Conservation (phyloP, 2,113 vertebrate species). For the Rhinichthys klamathensis region DNA sequence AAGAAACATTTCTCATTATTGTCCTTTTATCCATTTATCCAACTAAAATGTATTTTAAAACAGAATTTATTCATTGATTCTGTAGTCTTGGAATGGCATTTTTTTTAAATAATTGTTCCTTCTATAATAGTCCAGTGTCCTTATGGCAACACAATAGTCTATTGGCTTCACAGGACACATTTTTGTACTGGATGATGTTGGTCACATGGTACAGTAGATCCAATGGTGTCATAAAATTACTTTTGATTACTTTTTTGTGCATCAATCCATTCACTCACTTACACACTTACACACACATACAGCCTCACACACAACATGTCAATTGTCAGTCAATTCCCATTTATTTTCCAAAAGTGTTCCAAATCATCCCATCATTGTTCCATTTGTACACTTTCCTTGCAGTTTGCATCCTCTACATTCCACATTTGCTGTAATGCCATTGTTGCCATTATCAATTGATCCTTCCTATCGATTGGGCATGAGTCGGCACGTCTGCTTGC, state of each 20-base stretch:
- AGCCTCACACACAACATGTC: conserved; percentile 36
- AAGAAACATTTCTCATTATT: background rate
- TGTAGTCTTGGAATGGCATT: conserved; percentile 27
- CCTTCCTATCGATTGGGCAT: conserved; percentile 54
- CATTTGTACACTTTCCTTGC: conserved; percentile 2
- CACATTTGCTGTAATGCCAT: conserved; percentile 21
- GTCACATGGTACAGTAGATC: conserved; percentile 30
- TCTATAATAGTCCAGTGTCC: background rate
- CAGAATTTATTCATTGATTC: conserved; percentile 24
- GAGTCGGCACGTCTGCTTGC: conserved; percentile 49
- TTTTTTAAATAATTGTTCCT: background rate
- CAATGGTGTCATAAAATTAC: conserved; percentile 46
- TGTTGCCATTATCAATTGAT: conserved; percentile 35
- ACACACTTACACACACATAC: conserved; percentile 34
- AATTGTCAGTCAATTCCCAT: conserved; percentile 42
- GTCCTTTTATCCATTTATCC: background rate
- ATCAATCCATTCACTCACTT: conserved; percentile 9
- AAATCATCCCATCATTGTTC: conserved; percentile 37
- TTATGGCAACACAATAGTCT: background rate
- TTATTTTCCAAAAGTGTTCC: conserved; percentile 45
- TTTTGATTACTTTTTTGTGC: conserved; percentile 25
- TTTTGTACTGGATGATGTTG: conserved; percentile 37
- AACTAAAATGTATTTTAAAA: conserved; percentile 23
- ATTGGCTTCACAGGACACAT: conserved; percentile 25
- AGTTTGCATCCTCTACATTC: background rate